phyloP scores from a whole-genome alignment of 2,113 vertebrate species.

The Capreolus pygargus region DNA sequence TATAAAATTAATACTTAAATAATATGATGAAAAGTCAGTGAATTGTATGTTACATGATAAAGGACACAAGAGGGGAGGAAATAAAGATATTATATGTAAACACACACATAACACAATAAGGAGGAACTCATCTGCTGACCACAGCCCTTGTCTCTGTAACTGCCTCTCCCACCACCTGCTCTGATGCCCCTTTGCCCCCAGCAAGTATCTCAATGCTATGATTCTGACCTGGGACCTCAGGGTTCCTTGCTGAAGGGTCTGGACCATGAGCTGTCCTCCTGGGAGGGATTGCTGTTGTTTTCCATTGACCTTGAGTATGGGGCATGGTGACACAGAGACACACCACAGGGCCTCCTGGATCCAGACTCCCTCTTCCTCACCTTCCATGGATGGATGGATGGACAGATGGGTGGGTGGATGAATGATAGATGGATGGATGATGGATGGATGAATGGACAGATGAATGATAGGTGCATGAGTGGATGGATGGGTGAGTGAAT shows the following conservation, averaged over 20 bases:
- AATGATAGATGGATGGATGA: too few species aligned
- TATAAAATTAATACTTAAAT: neutral
- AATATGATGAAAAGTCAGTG: neutral
- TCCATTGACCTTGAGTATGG: neutral
- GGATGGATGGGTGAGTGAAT: neutral
- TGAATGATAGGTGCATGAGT: neutral
- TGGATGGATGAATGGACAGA: neutral
- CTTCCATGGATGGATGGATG: neutral
- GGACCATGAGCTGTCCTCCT: neutral
- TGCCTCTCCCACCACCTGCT: neutral
- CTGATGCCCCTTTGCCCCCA: neutral
- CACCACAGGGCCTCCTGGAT: too few species aligned
- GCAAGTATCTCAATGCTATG: neutral
- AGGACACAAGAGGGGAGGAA: neutral
- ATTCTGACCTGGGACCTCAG: neutral
- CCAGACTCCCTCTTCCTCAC: neutral
- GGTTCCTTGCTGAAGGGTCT: neutral
- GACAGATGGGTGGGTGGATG: too few species aligned
- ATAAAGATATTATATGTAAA: neutral
- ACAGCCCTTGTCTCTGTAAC: neutral
- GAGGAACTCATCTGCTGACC: neutral
- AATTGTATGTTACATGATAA: neutral
- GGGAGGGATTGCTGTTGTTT: neutral
- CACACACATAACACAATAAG: neutral
- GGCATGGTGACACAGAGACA: neutral